These are phyloP conservation scores for Dynastes grantii DNA, from an alignment of 2,888 invertebrate genomes.

Conservation along the genomic window DNA sequence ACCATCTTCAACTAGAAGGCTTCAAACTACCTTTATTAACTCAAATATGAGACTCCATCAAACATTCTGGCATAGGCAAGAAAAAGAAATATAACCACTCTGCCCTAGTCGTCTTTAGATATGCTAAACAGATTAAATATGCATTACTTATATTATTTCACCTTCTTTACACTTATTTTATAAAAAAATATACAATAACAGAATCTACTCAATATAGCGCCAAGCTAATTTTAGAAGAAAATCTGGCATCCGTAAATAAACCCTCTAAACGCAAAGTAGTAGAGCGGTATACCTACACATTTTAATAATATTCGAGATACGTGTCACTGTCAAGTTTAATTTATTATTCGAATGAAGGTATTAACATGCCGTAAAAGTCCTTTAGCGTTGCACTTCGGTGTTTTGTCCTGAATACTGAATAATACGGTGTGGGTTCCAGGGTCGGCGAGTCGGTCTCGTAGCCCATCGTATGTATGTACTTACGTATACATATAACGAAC, in stretches of 20 bases:
- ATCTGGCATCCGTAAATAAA: slow-evolving; percentile 1
- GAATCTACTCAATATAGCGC: too few species aligned
- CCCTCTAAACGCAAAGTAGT: background rate
- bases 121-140: too few species aligned
- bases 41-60: too few species aligned
- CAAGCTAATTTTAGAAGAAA: background rate
- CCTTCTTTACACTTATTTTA: too few species aligned
- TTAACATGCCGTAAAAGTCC: slow-evolving; percentile 44
- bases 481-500: background rate
- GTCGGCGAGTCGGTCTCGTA: slow-evolving; percentile 9
- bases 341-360: slow-evolving; percentile 37
- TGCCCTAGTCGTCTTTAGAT: too few species aligned
- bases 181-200: too few species aligned
- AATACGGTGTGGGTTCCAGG: slow-evolving; percentile 37
- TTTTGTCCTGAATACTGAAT: slow-evolving; percentile 53
- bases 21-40: too few species aligned
- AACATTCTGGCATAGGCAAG: too few species aligned
- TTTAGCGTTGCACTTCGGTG: slow-evolving; percentile 46
- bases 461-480: background rate
- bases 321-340: slow-evolving; percentile 40
- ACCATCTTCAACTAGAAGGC: too few species aligned
- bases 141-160: too few species aligned
- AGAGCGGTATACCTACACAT: background rate
- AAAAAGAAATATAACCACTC: too few species aligned
- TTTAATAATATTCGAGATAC: slow-evolving; percentile 24